phyloP scores from a whole-genome alignment of 1,140 invertebrate genomes.

The Macrocentrus cingulum region DNA sequence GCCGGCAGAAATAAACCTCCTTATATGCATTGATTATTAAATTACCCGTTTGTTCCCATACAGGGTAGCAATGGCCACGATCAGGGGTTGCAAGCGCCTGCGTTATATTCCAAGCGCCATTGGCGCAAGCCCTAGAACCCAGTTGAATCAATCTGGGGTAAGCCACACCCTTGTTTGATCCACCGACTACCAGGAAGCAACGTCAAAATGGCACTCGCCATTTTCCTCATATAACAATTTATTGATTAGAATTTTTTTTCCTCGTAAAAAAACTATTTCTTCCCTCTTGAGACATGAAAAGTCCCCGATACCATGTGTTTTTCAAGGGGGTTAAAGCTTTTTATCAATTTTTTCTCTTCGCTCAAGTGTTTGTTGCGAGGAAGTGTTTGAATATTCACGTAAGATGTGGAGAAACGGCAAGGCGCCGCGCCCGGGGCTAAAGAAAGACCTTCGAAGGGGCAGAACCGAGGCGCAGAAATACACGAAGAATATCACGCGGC shows the following conservation, averaged over 20 bases:
- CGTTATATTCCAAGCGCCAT: neutral
- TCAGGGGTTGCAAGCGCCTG: conserved; percentile 11
- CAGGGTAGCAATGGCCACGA: neutral
- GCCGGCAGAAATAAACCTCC: neutral
- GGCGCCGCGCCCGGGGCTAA: conserved; percentile 11
- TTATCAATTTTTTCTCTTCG: too few relatives aligned
- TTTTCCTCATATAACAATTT: neutral
- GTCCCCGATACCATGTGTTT: too few relatives aligned
- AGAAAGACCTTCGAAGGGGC: conserved; percentile 23
- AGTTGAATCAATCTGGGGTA: conserved; percentile 24
- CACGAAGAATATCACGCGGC: neutral
- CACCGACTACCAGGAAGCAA: conserved; percentile 13
- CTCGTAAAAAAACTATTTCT: too few relatives aligned
- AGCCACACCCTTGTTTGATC: conserved; percentile 23
- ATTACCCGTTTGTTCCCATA: neutral
- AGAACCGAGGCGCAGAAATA: conserved; percentile 4
- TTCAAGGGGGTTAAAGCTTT: too few relatives aligned
- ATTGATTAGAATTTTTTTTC: too few relatives aligned
- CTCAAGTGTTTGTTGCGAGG: neutral
- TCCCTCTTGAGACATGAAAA: too few relatives aligned
- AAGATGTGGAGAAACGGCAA: conserved; percentile 4
- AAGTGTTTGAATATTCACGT: neutral
- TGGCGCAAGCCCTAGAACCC: conserved; percentile 16
- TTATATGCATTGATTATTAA: conserved; percentile 12
- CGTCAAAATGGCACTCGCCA: conserved; percentile 23